Evolutionary conservation across 2,113 vertebrate genomes (phyloP).

Genomic region (Paralichthys olivaceus): DNA sequence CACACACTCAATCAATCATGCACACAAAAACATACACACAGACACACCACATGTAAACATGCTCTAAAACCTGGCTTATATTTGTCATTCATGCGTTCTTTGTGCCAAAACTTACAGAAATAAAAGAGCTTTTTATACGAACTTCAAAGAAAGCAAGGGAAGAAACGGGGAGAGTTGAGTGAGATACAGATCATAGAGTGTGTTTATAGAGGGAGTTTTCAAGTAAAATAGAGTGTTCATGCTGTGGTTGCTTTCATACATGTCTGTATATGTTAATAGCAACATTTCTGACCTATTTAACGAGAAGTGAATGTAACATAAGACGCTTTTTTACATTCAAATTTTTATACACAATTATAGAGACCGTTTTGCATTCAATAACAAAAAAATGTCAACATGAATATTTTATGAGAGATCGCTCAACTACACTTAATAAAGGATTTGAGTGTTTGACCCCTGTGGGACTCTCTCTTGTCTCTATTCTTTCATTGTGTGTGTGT

Average conservation of each 20-base stretch:
- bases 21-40: neutral
- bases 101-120: slow-evolving; percentile 28
- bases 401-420: slow-evolving; percentile 26
- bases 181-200: no score
- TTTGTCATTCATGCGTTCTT: slow-evolving; percentile 9
- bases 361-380: neutral
- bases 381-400: neutral
- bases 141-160: no score
- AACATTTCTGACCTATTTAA: slow-evolving; percentile 28
- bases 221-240: slow-evolving; percentile 8
- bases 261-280: slow-evolving; percentile 21
- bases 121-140: slow-evolving; percentile 13
- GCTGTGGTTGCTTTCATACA: slow-evolving; percentile 49
- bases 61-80: slow-evolving; percentile 7
- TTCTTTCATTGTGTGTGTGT: slow-evolving; percentile 8
- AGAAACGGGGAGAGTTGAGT: no score
- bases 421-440: slow-evolving; percentile 14
- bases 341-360: neutral
- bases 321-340: neutral
- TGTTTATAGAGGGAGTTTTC: slow-evolving; percentile 34
- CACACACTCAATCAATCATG: slow-evolving; percentile 9
- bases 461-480: slow-evolving; percentile 21
- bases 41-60: neutral
- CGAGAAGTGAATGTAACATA: slow-evolving; percentile 20
- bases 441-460: slow-evolving; percentile 23